Evolutionary conservation across 2,113 vertebrate species (phyloP).

Genomic region (Leptodactylus fuscus): DNA sequence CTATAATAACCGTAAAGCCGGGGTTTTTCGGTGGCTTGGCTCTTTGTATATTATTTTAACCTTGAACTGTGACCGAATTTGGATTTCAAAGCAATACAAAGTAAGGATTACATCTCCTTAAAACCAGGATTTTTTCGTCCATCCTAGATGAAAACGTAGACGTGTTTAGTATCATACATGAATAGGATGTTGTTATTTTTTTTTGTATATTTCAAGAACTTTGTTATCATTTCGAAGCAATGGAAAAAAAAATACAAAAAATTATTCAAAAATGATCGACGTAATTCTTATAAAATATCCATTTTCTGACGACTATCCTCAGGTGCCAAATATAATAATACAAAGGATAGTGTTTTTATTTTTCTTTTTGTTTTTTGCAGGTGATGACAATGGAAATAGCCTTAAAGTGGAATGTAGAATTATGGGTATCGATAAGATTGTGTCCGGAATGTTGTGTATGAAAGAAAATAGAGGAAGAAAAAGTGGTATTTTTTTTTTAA

Average conservation of each 20-base stretch:
- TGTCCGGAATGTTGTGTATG: background rate
- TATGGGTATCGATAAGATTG: background rate
- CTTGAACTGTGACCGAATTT: conserved; percentile 72
- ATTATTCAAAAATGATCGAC: background rate
- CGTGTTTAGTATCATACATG: background rate
- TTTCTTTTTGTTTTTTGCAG: background rate
- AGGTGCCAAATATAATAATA: conserved; percentile 76
- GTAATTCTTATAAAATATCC: background rate
- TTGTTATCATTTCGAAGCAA: background rate
- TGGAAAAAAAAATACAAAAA: background rate
- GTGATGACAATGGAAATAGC: background rate
- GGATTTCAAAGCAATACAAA: conserved; percentile 81
- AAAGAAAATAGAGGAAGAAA: background rate
- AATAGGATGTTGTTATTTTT: background rate
- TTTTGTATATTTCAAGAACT: conserved; percentile 1
- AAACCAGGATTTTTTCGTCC: conserved; percentile 8
- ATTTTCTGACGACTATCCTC: conserved; percentile 69
- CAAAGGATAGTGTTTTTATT: conserved; percentile 66
- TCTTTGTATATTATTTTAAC: conserved; percentile 67
- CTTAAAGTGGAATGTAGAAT: conserved; percentile 30
- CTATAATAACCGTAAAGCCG: conserved; percentile 68
- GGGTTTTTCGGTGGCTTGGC: conserved; percentile 69
- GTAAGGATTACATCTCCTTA: conserved; percentile 58
- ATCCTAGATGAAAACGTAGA: background rate
- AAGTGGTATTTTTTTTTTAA: background rate